Evolutionary conservation across 2,888 invertebrate genomes (phyloP), one percentile per base, ranked within the genome.

Genomic region (Troides aeacus): DNA sequence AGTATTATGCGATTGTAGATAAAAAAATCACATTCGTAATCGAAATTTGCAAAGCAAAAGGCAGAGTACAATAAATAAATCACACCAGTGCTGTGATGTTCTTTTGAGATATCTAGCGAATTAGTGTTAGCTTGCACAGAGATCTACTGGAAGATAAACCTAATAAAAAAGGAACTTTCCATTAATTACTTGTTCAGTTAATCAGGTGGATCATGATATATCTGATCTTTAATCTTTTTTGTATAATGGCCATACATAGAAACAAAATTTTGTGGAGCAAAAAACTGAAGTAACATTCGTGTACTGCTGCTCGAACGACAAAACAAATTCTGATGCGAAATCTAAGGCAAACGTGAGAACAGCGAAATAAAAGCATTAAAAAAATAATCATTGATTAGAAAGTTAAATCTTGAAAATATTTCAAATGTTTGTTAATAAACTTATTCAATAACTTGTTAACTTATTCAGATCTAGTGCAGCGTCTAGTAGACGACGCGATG

Each of bases 401-500:
- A 46, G 12, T 46, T 15, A 15, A 46, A 46, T 15, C 15, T 15
- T 0, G 53, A n/a, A 53, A 17, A 15, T 50, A 50, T 15, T 30
- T 30, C 5, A 17, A 50, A 50, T 50, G 5, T 50, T 15, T 50
- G 15, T 50, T 50, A 5, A 12, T 53, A 21, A 24, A 30, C 10
- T 56, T 6, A 56, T 56, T n/a, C 10, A 56, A 56, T n/a, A 56
- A 21, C 21, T n/a, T 18, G 53, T 53, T 58, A 6, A 23, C 15
- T 58, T 23, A 53, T 18, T 3, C 18, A 84, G 84, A 62, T 79
- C 81, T 0, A 78, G 78, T 46, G 78, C 75, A 6, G 77, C 77
- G 30, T 79, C 81, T 0, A 77, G 83, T 3, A 84, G 87, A 0
- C 83, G 82, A 5, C 83, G 84, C 57, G 84, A 84, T 70, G 88